These are phyloP conservation scores for Temnothorax rugatulus DNA, from an alignment of 2,888 invertebrate genomes.

Conservation along the genomic window DNA sequence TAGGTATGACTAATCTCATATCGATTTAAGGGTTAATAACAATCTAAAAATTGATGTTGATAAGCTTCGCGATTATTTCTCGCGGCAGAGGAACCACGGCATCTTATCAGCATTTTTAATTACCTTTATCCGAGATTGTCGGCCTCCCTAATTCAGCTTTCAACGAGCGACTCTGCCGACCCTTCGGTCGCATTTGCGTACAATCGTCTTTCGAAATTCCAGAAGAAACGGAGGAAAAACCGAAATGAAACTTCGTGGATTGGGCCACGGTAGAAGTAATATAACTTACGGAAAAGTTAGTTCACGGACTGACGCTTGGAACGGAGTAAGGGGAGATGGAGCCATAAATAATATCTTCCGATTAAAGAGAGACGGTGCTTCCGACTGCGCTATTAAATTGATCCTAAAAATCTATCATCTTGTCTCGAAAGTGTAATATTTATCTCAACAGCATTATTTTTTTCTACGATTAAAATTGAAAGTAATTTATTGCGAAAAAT, in stretches of 20 bases:
- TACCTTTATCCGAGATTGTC: not conserved
- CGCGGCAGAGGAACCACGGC: not conserved
- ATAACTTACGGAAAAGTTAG: slow-evolving; percentile 65
- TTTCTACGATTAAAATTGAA: not conserved
- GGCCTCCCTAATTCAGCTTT: not conserved
- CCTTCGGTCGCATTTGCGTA: not conserved
- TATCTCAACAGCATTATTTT: not conserved
- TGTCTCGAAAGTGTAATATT: not conserved
- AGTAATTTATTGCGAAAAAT: not conserved
- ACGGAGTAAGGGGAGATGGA: not conserved
- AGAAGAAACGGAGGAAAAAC: slow-evolving; percentile 4
- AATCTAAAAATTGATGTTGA: not conserved
- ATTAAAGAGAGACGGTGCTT: not conserved
- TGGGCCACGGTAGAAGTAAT: slow-evolving; percentile 38
- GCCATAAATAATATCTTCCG: slow-evolving; percentile 58
- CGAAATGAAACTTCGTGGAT: slow-evolving; percentile 25
- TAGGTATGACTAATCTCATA: not conserved
- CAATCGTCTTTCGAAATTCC: not conserved
- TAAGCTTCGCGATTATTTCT: not conserved
- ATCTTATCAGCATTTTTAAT: slow-evolving; percentile 22
- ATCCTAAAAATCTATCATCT: not conserved
- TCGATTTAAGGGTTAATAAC: not conserved
- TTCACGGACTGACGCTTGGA: slow-evolving; percentile 50
- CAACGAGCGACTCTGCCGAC: not conserved
- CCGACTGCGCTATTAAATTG: not conserved